Evolutionary conservation across 2,888 invertebrate genomes (phyloP).

Genomic region (Crocallis elinguaria): DNA sequence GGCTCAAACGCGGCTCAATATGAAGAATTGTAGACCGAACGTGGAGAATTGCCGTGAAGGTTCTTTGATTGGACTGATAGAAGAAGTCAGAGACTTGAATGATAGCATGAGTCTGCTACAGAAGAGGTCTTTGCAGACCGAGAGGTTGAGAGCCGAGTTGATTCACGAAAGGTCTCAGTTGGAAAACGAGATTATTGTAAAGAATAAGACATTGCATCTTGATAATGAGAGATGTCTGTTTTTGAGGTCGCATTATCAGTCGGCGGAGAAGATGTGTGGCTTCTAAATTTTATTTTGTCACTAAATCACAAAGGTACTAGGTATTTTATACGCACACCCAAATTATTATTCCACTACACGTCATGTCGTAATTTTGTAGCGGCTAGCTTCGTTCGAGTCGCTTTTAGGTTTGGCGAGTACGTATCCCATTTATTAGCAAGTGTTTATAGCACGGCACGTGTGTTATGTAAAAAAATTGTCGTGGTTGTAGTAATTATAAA

Average conservation of each 20-base stretch:
- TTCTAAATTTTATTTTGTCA: too few species aligned
- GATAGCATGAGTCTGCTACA: slow-evolving; percentile 73
- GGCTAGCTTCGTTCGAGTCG: too few species aligned
- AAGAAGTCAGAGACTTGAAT: slow-evolving; percentile 75
- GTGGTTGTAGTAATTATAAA: too few species aligned
- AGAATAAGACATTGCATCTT: slow-evolving; percentile 71
- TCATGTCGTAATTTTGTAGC: too few species aligned
- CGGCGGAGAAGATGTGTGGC: slow-evolving; percentile 77
- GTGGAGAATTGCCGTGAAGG: slow-evolving; percentile 79
- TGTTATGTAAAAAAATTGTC: too few species aligned
- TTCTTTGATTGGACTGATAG: slow-evolving; percentile 68
- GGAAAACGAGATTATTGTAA: slow-evolving; percentile 77
- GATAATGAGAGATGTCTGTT: slow-evolving; percentile 74
- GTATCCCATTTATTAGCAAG: too few species aligned
- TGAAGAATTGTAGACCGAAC: slow-evolving; percentile 69
- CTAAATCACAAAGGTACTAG: too few species aligned
- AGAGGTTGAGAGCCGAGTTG: slow-evolving; percentile 68
- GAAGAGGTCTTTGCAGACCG: slow-evolving; percentile 66
- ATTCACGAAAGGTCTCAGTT: slow-evolving; percentile 71
- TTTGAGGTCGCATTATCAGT: slow-evolving; percentile 73
- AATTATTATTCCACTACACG: too few species aligned
- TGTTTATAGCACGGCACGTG: too few species aligned
- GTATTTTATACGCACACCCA: too few species aligned
- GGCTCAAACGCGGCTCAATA: slow-evolving; percentile 74
- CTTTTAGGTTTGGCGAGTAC: too few species aligned